A percentile compares a stretch with the other conserved stretches of the same genome.
These are phyloP conservation scores for Chymomyza amoena DNA, from an alignment of 2,888 invertebrate genomes.

Conservation along the genomic window DNA sequence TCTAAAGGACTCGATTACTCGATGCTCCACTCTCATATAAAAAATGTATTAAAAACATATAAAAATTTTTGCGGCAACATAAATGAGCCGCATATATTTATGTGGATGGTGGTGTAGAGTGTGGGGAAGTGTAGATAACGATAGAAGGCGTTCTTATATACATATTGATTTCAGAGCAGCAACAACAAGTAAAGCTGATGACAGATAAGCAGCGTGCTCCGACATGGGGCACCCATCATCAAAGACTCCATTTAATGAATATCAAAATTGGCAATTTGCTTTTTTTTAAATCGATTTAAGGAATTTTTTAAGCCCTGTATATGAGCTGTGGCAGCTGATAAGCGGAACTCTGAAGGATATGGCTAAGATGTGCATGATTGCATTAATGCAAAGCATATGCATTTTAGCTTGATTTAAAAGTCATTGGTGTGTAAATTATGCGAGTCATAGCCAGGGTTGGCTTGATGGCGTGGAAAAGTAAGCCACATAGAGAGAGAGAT, in stretches of 20 bases:
- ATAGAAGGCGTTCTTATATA: not conserved
- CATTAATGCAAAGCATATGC: conserved; percentile 7
- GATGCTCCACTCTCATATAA: not conserved
- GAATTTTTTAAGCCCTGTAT: conserved; percentile 40
- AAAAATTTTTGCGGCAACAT: conserved; percentile 3
- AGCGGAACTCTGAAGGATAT: conserved; percentile 47
- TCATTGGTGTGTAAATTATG: conserved; percentile 69
- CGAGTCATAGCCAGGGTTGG: conserved; percentile 52
- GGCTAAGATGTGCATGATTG: conserved; percentile 51
- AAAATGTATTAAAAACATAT: not conserved
- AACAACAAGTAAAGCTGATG: conserved; percentile 11
- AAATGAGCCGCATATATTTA: conserved; percentile 9
- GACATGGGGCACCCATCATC: conserved; percentile 28
- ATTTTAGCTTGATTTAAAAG: conserved; percentile 49
- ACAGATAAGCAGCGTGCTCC: not conserved
- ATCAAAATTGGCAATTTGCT: conserved; percentile 69
- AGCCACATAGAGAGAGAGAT: conserved; percentile 12
- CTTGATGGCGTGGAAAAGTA: conserved; percentile 68
- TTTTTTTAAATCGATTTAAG: conserved; percentile 62
- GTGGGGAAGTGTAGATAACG: not conserved
- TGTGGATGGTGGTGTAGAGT: not conserved
- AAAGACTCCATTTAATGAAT: conserved; percentile 64
- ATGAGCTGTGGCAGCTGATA: conserved; percentile 55
- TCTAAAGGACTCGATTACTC: not conserved
- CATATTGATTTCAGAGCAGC: conserved; percentile 41